Conservation (phyloP, 2,797 vertebrate species). For the Tapera naevia region DNA sequence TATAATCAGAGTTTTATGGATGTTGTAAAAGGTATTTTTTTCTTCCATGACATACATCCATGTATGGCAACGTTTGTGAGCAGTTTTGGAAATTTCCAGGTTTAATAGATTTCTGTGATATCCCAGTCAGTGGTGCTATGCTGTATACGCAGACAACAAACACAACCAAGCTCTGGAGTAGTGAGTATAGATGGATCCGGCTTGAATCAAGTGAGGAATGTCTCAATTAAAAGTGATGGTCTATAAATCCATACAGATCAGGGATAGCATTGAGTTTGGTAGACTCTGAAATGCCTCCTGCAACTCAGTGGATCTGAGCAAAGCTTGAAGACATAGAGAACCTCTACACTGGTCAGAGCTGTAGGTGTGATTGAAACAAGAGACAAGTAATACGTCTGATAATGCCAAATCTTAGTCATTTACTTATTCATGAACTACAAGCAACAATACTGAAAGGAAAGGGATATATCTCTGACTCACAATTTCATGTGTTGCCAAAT, state of each 20-base stretch:
- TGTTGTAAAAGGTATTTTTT: slow-evolving; percentile 75
- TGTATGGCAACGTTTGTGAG: slow-evolving; percentile 41
- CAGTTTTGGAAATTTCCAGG: slow-evolving; percentile 22
- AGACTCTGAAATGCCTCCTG: not conserved
- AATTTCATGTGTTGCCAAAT: slow-evolving; percentile 32
- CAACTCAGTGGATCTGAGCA: not conserved
- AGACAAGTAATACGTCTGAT: slow-evolving; percentile 25
- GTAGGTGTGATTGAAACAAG: slow-evolving; percentile 4
- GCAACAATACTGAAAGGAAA: not conserved
- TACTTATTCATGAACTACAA: slow-evolving; percentile 42
- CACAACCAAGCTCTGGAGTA: not conserved
- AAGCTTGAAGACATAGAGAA: not conserved
- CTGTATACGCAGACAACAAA: not conserved
- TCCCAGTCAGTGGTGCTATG: not conserved
- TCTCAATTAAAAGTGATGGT: not conserved
- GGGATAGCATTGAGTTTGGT: not conserved
- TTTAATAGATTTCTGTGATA: slow-evolving; percentile 30
- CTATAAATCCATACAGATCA: not conserved
- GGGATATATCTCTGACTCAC: slow-evolving; percentile 26
- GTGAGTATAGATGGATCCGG: not conserved
- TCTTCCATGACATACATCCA: slow-evolving; percentile 21
- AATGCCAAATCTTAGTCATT: slow-evolving; percentile 9
- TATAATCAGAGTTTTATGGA: slow-evolving; percentile 78
- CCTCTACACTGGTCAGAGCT: not conserved
- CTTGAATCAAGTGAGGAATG: not conserved